phyloP scores from a whole-genome alignment of 2,888 invertebrate species.

The Choreutis nemorana region DNA sequence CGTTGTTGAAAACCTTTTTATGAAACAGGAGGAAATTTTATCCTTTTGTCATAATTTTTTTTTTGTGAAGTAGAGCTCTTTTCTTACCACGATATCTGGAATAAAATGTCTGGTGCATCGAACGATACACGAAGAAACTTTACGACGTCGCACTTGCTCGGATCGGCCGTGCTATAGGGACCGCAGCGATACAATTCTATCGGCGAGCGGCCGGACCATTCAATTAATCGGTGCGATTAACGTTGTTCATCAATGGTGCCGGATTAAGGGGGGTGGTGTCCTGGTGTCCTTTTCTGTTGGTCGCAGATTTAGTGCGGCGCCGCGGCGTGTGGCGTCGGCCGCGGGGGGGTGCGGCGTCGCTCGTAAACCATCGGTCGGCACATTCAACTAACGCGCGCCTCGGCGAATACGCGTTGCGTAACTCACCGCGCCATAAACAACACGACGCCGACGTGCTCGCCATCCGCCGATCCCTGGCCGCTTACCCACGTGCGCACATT shows the following conservation, averaged over 20 bases:
- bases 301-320: conserved; percentile 65
- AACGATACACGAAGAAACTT: conserved; percentile 67
- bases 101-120: conserved; percentile 65
- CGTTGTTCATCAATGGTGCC: conserved; percentile 55
- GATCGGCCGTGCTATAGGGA: conserved; percentile 48
- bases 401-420: conserved; percentile 66
- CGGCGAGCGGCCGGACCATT: conserved; percentile 44
- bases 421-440: conserved; percentile 59
- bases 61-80: conserved; percentile 41
- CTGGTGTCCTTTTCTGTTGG: conserved; percentile 58
- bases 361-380: conserved; percentile 65
- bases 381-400: conserved; percentile 65
- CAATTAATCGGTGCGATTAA: conserved; percentile 62
- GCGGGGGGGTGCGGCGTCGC: conserved; percentile 52
- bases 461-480: conserved; percentile 21
- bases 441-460: conserved; percentile 50
- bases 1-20: no score
- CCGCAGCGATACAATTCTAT: conserved; percentile 52
- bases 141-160: conserved; percentile 62
- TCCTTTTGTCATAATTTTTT: not conserved
- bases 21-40: no score
- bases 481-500: conserved; percentile 57
- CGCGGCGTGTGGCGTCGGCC: conserved; percentile 59
- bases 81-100: conserved; percentile 32
- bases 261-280: conserved; percentile 56